Base-by-base conservation (phyloP, 2,888 invertebrate species). In the Rhorus exstirpatorius region DNA sequence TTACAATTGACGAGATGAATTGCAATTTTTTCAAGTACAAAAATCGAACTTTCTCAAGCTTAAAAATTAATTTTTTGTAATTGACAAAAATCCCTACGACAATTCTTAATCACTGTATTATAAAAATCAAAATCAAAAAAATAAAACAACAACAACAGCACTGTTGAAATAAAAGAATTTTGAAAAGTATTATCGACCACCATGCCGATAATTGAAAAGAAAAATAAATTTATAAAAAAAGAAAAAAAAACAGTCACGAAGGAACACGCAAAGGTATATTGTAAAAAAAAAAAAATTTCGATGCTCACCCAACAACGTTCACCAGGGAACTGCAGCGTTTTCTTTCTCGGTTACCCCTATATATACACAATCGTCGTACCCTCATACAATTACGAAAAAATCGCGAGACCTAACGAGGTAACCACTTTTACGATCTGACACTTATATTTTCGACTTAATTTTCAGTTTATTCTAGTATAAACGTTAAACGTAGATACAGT, bases 231-330 rank as follows among this genome's bases (percentile, higher is more conserved):
- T n/a, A n/a, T n/a, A 41, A 12, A 44, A 38, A 14, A 70, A 38
- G 38, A 24, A 19, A 14, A 38, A 53, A 31, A 61, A 51, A 63
- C 1, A 19, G 6, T 31, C 17, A 31, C 26, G 53, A 17, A 17
- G 31, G 19, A 38, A 14, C 24, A 41, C 60, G 26, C 21, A 55
- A 55, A 44, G 24, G 55, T 21, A 8, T 26, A 21, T 4, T n/a
- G 49, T 17, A 19, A 21, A n/a, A 35, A 51, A 24, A 51, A 72
- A 60, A 44, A 24, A 17, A 35, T 41, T 53, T 65, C 74, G 88
- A 86, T 88, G 87, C 90, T 90, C 86, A 90, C 91, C 89, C 87
- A 87, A 88, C 88, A 88, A 91, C 90, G 92, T 87, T 90, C 90
- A 86, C 88, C 85, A 86, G 83, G 87, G 88, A 91, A 92, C 92